These are phyloP conservation scores for Furnarius figulus DNA, from an alignment of 2,113 vertebrate genomes.

Conservation along the genomic window DNA sequence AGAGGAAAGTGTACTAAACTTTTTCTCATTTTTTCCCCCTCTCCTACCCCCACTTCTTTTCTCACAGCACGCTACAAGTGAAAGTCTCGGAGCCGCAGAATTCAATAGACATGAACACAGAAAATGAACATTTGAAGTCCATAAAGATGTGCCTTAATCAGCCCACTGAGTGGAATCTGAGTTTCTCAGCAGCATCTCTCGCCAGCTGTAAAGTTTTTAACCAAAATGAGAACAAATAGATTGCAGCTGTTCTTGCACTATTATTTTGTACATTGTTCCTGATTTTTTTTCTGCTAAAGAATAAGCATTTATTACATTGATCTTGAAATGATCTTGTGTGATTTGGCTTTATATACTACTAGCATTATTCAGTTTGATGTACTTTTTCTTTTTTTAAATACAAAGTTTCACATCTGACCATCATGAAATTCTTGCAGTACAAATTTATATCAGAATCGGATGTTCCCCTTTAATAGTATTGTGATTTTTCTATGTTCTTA, in stretches of 20 bases:
- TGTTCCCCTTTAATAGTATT: conserved; percentile 75
- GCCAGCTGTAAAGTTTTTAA: conserved; percentile 78
- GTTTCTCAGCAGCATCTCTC: conserved; percentile 74
- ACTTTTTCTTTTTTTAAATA: conserved; percentile 66
- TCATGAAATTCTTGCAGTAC: conserved; percentile 73
- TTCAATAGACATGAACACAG: conserved; percentile 74
- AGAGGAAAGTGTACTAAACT: conserved; percentile 58
- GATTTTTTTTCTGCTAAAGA: conserved; percentile 64
- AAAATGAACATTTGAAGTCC: conserved; percentile 75
- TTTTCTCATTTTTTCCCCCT: conserved; percentile 30
- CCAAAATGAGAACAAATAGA: conserved; percentile 81
- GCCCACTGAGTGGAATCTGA: conserved; percentile 78
- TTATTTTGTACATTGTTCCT: conserved; percentile 74
- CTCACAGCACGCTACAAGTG: conserved; percentile 74
- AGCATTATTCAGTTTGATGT: conserved; percentile 75
- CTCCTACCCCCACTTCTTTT: conserved; percentile 20
- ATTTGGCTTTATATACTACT: conserved; percentile 78
- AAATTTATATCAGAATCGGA: conserved; percentile 62
- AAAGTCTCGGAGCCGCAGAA: conserved; percentile 76
- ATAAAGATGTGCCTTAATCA: conserved; percentile 83
- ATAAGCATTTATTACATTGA: conserved; percentile 72
- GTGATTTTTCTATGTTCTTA: conserved; percentile 75
- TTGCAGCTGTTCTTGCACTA: conserved; percentile 76
- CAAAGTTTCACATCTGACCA: conserved; percentile 56
- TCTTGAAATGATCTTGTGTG: conserved; percentile 73